Base-by-base conservation (phyloP, 92 coral and sea anemone species). In the Muricea muricata region DNA sequence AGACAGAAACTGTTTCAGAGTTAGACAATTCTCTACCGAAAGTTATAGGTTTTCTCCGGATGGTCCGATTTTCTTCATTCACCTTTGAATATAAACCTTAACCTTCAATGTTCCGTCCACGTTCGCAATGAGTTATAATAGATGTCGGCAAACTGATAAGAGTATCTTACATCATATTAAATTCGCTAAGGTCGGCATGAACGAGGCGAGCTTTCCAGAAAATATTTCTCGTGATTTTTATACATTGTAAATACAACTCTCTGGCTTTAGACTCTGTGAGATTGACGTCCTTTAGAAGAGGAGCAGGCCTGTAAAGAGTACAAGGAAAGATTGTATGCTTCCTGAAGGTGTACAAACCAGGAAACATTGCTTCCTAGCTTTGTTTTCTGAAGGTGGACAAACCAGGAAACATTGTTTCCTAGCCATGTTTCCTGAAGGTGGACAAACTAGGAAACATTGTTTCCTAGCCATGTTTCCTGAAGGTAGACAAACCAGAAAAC, bases 141-240 rank as follows among this genome's bases (percentile, higher is more conserved):
- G n/a, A n/a, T n/a, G n/a, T n/a, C n/a, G n/a, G n/a, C n/a, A n/a
- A n/a, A n/a, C n/a, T n/a, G n/a, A n/a, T n/a, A n/a, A n/a, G n/a
- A n/a, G n/a, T n/a, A n/a, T 15, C 83, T 78, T 78, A 97, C 73
- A 97, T 86, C 92, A 97, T 92, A 91, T 97, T 97, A 71, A 97
- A 97, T 55, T 97, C 99, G 47, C 99, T 97, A 57, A 97, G 88
- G 45, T 97, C 99, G 29, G 99, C 99, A 83, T 97, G 99, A 18
- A 97, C 99, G 37, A 97, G 94, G 8, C 90, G 92, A 33, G 98
- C 93, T 71, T 97, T 97, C 98, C 98, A 90, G 90, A 84, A 97
- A 47, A 97, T 97, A 78, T 94, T 92, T 72, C 99, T 84, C 75
- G 94, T 90, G 34, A 97, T 94, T 84, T 92, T 88, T 32, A 97